Base-by-base conservation (phyloP, 2,113 vertebrate genomes). In the Nematolebias whitei region DNA sequence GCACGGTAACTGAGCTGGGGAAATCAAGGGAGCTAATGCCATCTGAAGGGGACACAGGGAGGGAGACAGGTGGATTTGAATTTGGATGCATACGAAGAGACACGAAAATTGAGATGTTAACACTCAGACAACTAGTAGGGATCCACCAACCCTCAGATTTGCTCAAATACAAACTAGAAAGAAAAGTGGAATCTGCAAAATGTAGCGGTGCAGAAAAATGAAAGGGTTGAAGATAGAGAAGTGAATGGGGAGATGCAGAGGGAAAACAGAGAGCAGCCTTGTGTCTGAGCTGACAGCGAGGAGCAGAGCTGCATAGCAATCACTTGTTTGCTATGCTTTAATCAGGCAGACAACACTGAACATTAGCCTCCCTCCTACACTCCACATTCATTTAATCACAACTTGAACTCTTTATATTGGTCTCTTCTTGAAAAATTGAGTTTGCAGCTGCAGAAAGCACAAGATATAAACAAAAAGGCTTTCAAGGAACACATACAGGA, bases 251-350 rank as follows among this genome's bases (percentile, higher is more conserved):
- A 66, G 75, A 79, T 43, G 45, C 8, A n/a, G 54, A 43, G 61
- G 26, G 62, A 39, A 79, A 82, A 89, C 85, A 89, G 78, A 86
- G 85, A 71, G 76, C 62, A 39, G 82, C 86, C 82, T 87, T 90
- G 88, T 90, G 83, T 79, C 65, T 43, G 75, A 85, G 79, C 66
- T 76, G 71, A 83, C 75, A 49, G 80, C 43, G 77, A 63, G 79
- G 79, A 85, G 85, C 83, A 63, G 81, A 67, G 85, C 88, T 82
- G 88, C 85, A 90, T 90, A 88, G 85, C 86, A 90, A 90, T 87
- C 80, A 83, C 75, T 82, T 62, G 81, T 78, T 78, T 68, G 72
- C 79, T 58, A 58, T 71, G 71, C 83, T 87, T 86, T 82, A 88
- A 85, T 86, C 86, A 86, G 77, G 19, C 75, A 70, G 77, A 87